Evolutionary conservation across 1,140 invertebrate genomes (phyloP).

Genomic region (Cherax destructor): DNA sequence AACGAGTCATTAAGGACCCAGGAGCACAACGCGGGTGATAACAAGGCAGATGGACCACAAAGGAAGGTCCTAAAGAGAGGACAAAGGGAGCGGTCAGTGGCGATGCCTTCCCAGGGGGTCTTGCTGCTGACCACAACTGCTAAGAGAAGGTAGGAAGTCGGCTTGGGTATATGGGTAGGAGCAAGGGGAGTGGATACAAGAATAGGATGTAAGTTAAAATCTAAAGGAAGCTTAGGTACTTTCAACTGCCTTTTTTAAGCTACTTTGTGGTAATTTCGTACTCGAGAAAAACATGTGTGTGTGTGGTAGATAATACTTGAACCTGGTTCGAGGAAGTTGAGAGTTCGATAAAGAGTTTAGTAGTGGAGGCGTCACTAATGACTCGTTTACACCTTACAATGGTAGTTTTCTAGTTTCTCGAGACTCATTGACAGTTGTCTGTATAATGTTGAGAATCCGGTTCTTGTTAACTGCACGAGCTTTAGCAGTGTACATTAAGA

Average conservation of each 20-base stretch:
- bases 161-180: background rate
- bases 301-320: too few species aligned
- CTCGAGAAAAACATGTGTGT: too few species aligned
- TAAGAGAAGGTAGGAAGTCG: background rate
- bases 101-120: background rate
- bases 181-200: background rate
- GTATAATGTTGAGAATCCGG: too few species aligned
- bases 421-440: too few species aligned
- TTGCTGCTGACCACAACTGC: conserved; percentile 1
- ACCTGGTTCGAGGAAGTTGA: too few species aligned
- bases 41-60: conserved; percentile 37
- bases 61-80: conserved; percentile 25
- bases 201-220: background rate
- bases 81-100: conserved; percentile 33
- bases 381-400: background rate
- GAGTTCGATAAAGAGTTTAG: too few species aligned
- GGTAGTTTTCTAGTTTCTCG: background rate
- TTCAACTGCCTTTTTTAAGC: too few species aligned
- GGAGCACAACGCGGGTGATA: conserved; percentile 41
- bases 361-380: background rate
- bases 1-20: conserved; percentile 35
- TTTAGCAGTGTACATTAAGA: too few species aligned
- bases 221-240: background rate
- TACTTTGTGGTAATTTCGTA: too few species aligned
- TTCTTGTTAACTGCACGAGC: too few species aligned